Evolutionary conservation across 2,113 vertebrate genomes (phyloP).

Genomic region (Micromys minutus): DNA sequence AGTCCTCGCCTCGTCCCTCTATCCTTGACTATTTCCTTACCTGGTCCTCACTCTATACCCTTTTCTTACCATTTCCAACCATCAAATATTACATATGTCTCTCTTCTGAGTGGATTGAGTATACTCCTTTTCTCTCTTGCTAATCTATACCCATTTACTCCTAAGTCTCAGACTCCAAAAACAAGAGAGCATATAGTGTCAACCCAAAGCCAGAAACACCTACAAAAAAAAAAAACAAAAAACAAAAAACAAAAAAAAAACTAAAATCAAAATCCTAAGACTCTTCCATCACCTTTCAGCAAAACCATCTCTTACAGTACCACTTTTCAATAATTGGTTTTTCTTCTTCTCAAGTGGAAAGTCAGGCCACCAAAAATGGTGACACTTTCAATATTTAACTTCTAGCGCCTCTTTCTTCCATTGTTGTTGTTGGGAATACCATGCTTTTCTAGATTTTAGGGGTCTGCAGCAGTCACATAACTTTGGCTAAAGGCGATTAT

Average conservation of each 20-base stretch:
- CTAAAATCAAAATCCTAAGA: constrained; percentile 25
- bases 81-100: background rate
- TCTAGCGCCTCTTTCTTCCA: constrained; percentile 1
- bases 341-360: constrained; percentile 20
- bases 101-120: background rate
- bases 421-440: background rate
- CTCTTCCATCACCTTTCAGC: constrained; percentile 14
- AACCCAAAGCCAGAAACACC: constrained; percentile 31
- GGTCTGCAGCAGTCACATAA: constrained; percentile 43
- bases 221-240: no score
- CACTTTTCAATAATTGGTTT: background rate
- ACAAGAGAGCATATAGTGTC: background rate
- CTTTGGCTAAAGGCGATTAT: constrained; percentile 33
- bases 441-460: background rate
- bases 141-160: background rate
- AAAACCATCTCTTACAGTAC: constrained; percentile 20
- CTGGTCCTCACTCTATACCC: background rate
- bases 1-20: background rate
- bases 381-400: background rate
- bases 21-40: background rate
- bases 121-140: background rate
- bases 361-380: constrained; percentile 20
- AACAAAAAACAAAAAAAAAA: no score
- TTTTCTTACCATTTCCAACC: background rate
- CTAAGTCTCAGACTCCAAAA: background rate